Evolutionary conservation across 2,113 vertebrate species (phyloP).

Genomic region (Neogale vison): DNA sequence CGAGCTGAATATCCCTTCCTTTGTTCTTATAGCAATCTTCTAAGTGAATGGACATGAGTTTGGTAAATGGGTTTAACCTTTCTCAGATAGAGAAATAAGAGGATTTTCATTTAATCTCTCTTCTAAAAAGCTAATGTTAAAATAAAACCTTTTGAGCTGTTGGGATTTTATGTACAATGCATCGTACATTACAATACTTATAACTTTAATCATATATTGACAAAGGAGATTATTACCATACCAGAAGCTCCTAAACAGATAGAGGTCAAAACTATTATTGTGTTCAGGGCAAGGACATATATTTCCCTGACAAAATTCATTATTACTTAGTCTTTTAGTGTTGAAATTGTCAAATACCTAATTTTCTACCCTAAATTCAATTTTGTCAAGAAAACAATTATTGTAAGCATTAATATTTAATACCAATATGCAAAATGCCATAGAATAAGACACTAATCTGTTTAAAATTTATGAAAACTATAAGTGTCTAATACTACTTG

Average conservation of each 20-base stretch:
- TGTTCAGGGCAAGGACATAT: neutral
- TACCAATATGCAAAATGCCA: neutral
- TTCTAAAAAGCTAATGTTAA: constrained; percentile 71
- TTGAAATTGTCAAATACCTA: constrained; percentile 32
- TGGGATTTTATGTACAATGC: neutral
- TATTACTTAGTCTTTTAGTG: neutral
- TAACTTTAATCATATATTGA: neutral
- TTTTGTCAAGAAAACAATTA: neutral
- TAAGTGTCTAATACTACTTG: neutral
- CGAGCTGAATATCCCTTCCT: constrained; percentile 66
- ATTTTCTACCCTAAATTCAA: neutral
- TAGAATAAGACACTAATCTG: neutral
- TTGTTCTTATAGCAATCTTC: constrained; percentile 72
- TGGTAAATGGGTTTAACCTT: constrained; percentile 77
- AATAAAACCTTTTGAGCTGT: constrained; percentile 29
- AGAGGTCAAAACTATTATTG: neutral
- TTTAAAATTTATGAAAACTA: neutral
- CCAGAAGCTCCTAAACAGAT: neutral
- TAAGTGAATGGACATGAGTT: constrained; percentile 69
- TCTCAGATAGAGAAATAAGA: constrained; percentile 70
- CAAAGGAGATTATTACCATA: neutral
- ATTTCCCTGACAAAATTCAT: neutral
- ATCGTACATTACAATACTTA: neutral
- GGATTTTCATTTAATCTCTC: constrained; percentile 70
- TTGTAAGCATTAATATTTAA: neutral